phyloP scores from a whole-genome alignment of 2,888 invertebrate genomes.

The Drosophila fulvimacula region DNA sequence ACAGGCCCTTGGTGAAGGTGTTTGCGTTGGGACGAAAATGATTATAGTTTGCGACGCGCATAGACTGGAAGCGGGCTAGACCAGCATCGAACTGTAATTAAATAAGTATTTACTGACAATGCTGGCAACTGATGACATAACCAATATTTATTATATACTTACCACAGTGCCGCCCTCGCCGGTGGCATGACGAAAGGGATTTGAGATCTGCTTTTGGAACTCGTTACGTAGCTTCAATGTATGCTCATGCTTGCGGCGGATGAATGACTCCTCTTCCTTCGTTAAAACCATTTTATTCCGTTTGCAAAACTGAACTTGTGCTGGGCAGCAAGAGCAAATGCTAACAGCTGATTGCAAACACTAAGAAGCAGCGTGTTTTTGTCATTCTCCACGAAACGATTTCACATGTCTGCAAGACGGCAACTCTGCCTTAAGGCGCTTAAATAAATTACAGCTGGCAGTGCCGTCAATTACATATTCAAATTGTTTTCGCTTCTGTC shows the following conservation, averaged over 20 bases:
- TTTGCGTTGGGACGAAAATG: constrained; percentile 89
- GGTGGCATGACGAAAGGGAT: constrained; percentile 89
- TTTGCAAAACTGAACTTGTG: constrained; percentile 22
- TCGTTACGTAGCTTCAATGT: constrained; percentile 86
- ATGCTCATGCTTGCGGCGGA: constrained; percentile 81
- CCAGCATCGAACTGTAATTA: constrained; percentile 91
- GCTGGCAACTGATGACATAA: constrained; percentile 83
- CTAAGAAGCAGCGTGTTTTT: constrained; percentile 30
- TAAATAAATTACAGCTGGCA: constrained; percentile 26
- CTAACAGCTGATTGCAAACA: constrained; percentile 53
- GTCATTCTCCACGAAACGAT: constrained; percentile 30
- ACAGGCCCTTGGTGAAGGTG: constrained; percentile 86
- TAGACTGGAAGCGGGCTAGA: constrained; percentile 89
- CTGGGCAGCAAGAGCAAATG: constrained; percentile 35
- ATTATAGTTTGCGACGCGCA: constrained; percentile 88
- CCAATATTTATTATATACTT: constrained; percentile 85
- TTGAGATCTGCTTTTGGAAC: constrained; percentile 89
- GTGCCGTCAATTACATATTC: constrained; percentile 19
- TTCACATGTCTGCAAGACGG: background rate
- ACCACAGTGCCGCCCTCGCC: constrained; percentile 90
- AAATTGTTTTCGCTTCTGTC: constrained; percentile 14
- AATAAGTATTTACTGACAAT: constrained; percentile 11
- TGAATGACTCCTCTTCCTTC: constrained; percentile 73
- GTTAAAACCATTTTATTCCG: constrained; percentile 62
- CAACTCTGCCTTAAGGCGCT: constrained; percentile 21